Base-by-base conservation (phyloP, 2,113 vertebrate genomes). In the Myodes glareolus region DNA sequence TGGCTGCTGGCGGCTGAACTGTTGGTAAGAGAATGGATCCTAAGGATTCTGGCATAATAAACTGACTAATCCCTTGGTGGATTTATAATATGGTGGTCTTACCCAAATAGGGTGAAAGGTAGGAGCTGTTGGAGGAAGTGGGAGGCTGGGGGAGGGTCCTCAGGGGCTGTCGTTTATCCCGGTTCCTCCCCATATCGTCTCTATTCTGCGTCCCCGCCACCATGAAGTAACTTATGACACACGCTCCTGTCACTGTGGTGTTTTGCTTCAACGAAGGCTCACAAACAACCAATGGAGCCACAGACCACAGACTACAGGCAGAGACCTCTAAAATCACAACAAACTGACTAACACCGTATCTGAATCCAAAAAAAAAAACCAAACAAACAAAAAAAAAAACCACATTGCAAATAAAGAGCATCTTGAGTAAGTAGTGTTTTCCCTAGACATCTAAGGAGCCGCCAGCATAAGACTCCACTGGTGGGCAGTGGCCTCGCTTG, bases 121-220 rank as follows among this genome's bases (percentile, higher is more conserved):
- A 27, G 33, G 42, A 70, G 12, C 17, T 84, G 1, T 2, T 88
- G 65, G 23, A 88, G 67, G 47, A 50, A 70, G 45, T 3, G 55
- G 33, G 86, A 27, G n/a, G 50, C 11, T 10, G 13, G 25, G 31
- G 47, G 9, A 31, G 8, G 17, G 19, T 36, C n/a, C 84, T 36
- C 3, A 0, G 19, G 29, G 36, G 5, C 45, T 50, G 21, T 3
- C 1, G 3, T 29, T 50, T 70, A 5, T 12, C 31, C 21, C 65
- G 39, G 82, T 47, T 13, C 42, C 45, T 87, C 70, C 42, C 10
- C 45, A 31, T 27, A n/a, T n/a, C 14, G 1, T 50, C 36, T 72
- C 29, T 39, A 25, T 7, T 29, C 7, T 27, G 65, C 7, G 10
- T 72, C 23, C 31, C 12, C 19, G 13, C 65, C 19, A 25, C 12